Evolutionary conservation across 2,888 invertebrate species (phyloP).

Genomic region (Baccha elongata): DNA sequence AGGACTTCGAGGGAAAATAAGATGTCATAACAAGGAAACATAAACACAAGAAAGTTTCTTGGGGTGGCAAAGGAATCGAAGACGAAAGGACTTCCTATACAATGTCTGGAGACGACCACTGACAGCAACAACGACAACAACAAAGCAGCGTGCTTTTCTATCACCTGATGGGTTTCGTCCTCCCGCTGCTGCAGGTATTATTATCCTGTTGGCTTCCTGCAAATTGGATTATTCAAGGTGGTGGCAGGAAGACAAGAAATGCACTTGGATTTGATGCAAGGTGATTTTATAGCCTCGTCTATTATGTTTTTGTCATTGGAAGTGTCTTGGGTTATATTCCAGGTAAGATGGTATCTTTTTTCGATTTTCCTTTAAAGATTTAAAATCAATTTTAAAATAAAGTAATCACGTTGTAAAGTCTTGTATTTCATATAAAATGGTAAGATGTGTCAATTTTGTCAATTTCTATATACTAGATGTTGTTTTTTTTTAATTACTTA

Average conservation of each 20-base stretch:
- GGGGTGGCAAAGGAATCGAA: slow-evolving; percentile 31
- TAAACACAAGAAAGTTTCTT: slow-evolving; percentile 58
- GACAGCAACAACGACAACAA: not conserved
- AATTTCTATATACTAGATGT: too few species aligned
- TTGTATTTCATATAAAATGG: too few species aligned
- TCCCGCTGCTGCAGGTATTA: slow-evolving; percentile 30
- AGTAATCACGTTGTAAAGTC: slow-evolving; percentile 53
- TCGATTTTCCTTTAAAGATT: slow-evolving; percentile 50
- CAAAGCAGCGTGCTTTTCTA: slow-evolving; percentile 4
- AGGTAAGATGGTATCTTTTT: slow-evolving; percentile 36
- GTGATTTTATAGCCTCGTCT: slow-evolving; percentile 24
- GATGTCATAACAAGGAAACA: slow-evolving; percentile 72
- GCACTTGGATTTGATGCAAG: slow-evolving; percentile 45
- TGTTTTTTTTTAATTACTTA: too few species aligned
- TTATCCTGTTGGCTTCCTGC: slow-evolving; percentile 61
- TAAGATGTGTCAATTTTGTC: too few species aligned
- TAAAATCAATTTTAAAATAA: slow-evolving; percentile 38
- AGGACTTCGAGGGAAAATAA: slow-evolving; percentile 59
- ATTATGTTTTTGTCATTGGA: slow-evolving; percentile 9
- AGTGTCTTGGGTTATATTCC: slow-evolving; percentile 10
- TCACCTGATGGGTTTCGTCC: slow-evolving; percentile 33
- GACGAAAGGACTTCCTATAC: slow-evolving; percentile 39
- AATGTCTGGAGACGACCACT: not conserved
- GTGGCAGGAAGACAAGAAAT: slow-evolving; percentile 1
- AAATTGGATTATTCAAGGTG: slow-evolving; percentile 70